Base-by-base conservation (phyloP, 2,113 vertebrate species). In the Pteruthius melanotis region DNA sequence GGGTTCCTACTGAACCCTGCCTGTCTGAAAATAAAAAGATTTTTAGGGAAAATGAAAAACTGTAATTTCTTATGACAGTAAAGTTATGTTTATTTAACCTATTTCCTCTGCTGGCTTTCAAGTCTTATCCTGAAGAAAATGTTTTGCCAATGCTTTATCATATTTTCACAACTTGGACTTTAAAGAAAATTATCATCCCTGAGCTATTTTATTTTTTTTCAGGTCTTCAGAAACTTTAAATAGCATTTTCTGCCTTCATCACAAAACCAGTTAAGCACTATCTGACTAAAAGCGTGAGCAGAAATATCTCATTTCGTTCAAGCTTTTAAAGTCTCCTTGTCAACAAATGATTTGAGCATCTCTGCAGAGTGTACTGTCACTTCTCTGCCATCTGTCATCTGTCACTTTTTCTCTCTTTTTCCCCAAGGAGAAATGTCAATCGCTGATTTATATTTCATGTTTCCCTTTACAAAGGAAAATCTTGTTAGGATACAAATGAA, bases 11-110 rank as follows among this genome's bases (percentile, higher is more conserved):
- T n/a, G n/a, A n/a, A n/a, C n/a, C n/a, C n/a, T 10, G 31, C 49
- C 64, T 89, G n/a, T 35, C 75, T 74, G 70, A 88, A 88, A 83
- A 71, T 63, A 44, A 59, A 53, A 72, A 70, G 9, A 10, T 22
- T 24, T 72, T 65, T 14, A 49, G 16, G 33, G 47, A 78, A 86
- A 87, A 70, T 45, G 35, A 35, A 79, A 92, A 64, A 42, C 33
- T 61, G 0, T 70, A 19, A 61, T 82, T 93, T 90, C 56, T 74
- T 70, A 11, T 86, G 87, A 83, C 61, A 79, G 57, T 53, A 63
- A 92, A 91, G 40, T 87, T 92, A 17, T 91, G 87, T 94, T 96
- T 96, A 83, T 94, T 96, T 94, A 94, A 91, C 76, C 78, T 86
- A 40, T 94, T 91, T 85, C 70, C 39, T 74, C 47, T 27, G 59